These are phyloP conservation scores for Theocolax elegans DNA, from an alignment of 1,140 invertebrate genomes.

Conservation along the genomic window DNA sequence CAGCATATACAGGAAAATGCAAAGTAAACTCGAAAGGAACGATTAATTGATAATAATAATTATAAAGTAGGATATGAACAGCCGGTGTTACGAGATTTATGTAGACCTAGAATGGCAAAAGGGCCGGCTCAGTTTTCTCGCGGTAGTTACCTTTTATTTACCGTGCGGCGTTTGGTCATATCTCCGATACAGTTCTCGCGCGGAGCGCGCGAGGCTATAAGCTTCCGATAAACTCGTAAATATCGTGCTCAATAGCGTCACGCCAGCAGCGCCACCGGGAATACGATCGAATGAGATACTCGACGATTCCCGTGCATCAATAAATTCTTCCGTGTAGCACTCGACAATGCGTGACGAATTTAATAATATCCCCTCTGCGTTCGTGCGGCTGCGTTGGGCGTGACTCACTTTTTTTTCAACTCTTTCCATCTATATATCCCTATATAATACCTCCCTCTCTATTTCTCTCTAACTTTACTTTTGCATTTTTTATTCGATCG, in stretches of 20 bases:
- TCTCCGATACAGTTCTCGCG: not conserved
- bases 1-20: no score
- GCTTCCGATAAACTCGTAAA: constrained; percentile 38
- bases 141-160: constrained; percentile 10
- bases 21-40: no score
- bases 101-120: not conserved
- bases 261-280: not conserved
- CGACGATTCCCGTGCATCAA: constrained; percentile 42
- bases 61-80: not conserved
- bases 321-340: constrained; percentile 49
- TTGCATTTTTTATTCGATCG: not conserved
- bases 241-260: constrained; percentile 22
- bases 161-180: not conserved
- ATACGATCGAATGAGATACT: not conserved
- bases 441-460: not conserved
- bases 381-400: constrained; percentile 34
- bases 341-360: constrained; percentile 54
- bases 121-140: not conserved
- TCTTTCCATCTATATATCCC: not conserved
- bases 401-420: constrained; percentile 28
- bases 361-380: constrained; percentile 48
- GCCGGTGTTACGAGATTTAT: not conserved
- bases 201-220: not conserved
- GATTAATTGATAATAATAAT: constrained; percentile 36
- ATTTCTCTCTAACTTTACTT: not conserved